These are phyloP conservation scores for Caenorhabditis zanzibari DNA, from an alignment of 2,888 invertebrate species.

Conservation along the genomic window DNA sequence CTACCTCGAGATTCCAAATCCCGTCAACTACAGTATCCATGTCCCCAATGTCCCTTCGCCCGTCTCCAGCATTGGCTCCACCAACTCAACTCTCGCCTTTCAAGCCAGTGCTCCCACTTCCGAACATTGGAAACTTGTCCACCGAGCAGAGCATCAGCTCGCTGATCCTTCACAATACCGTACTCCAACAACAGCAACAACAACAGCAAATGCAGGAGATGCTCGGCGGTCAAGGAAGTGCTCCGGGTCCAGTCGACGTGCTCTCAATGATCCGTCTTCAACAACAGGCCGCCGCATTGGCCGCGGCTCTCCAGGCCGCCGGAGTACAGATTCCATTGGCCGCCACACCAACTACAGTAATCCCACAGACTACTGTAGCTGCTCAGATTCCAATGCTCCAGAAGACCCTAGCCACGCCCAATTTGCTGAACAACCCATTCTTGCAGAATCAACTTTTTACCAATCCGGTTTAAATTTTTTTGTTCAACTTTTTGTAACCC, in stretches of 20 bases:
- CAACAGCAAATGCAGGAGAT: constrained; percentile 54
- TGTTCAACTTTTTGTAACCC: background rate
- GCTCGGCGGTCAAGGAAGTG: background rate
- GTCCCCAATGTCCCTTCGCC: constrained; percentile 33
- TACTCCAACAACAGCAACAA: constrained; percentile 61
- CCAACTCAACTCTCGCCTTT: constrained; percentile 46
- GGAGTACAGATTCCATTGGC: constrained; percentile 41
- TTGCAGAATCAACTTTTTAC: constrained; percentile 56
- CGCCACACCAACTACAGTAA: background rate
- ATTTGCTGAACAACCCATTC: constrained; percentile 40
- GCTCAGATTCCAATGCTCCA: constrained; percentile 11
- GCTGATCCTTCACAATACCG: constrained; percentile 60
- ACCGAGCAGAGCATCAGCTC: constrained; percentile 63
- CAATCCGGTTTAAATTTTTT: constrained; percentile 55
- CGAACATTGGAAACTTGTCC: constrained; percentile 42
- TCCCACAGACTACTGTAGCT: background rate
- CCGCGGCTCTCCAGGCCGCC: constrained; percentile 51
- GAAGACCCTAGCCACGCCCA: constrained; percentile 10
- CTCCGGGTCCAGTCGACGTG: constrained; percentile 15
- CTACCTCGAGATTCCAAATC: constrained; percentile 53
- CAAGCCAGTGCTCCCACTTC: constrained; percentile 50
- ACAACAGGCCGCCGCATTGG: constrained; percentile 59
- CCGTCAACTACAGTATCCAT: constrained; percentile 11
- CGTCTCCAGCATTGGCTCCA: constrained; percentile 39
- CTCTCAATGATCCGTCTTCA: constrained; percentile 62